Conservation (phyloP, 2,888 invertebrate genomes). For the Acrobasis consociella region DNA sequence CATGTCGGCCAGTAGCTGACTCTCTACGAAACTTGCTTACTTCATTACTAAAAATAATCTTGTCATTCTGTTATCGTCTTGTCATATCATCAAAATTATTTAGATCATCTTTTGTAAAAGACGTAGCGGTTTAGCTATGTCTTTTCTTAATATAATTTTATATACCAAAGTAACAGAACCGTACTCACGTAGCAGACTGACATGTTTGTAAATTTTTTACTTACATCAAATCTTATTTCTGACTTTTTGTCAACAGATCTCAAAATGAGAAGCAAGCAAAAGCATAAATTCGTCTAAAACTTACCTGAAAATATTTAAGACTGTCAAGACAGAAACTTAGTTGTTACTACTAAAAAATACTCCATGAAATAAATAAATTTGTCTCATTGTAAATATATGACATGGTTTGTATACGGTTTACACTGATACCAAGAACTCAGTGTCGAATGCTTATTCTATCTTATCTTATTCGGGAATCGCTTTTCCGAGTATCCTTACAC, state of each 20-base stretch:
- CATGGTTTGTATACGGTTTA: conserved; percentile 28
- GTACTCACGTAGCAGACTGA: not conserved
- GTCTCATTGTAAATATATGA: not conserved
- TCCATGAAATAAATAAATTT: too few species aligned
- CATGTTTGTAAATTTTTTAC: not conserved
- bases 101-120: too few species aligned
- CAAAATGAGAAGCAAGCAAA: conserved; percentile 12
- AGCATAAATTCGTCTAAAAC: not conserved
- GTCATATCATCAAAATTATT: too few species aligned
- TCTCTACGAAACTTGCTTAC: too few species aligned
- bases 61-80: too few species aligned
- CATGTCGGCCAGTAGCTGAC: too few species aligned
- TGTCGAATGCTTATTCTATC: conserved; percentile 7
- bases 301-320: not conserved
- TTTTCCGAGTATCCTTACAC: too few species aligned
- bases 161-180: not conserved
- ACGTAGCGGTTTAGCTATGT: too few species aligned
- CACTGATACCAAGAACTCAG: conserved; percentile 31
- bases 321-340: not conserved
- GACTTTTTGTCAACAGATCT: not conserved
- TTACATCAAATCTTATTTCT: not conserved
- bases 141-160: not conserved
- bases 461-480: not conserved
- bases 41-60: too few species aligned
- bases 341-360: not conserved